Evolutionary conservation across 2,797 vertebrate genomes (phyloP), one percentile per base, ranked within the genome.

Genomic region (Allobates femoralis): DNA sequence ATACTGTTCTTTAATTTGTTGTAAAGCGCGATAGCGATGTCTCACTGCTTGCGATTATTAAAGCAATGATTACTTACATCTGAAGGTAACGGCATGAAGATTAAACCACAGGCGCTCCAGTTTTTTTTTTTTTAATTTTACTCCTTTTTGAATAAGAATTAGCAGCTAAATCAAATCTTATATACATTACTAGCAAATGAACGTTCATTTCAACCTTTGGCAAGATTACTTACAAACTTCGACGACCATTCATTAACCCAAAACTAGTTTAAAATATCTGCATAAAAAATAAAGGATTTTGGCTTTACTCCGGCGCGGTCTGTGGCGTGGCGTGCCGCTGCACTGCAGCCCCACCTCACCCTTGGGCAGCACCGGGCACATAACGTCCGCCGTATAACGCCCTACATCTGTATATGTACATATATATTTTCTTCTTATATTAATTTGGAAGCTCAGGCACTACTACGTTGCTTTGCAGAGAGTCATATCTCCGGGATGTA

Each of bases 261-360:
- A 85, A 96, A 96, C 97, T 99, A 98, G n/a, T 99, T 98, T 98
- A 99, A 99, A 99, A 99, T 99, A 99, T 97, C 98, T 95, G 97
- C 98, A 99, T 99, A 99, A 99, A 73, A 99, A 99, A 99, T 99
- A 99, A 99, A 99, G 96, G 41, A 98, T 99, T 99, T 98, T 99
- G 98, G 97, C 97, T 98, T 98, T 92, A 92, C 93, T 74, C 66
- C 56, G 73, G 53, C 34, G 34, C 64, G 64, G 30, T 60, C 74
- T 46, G 71, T 41, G 76, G n/a, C n/a, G n/a, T n/a, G n/a, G n/a
- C n/a, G n/a, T n/a, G n/a, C n/a, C n/a, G 64, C 26, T 74, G 64
- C 55, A 77, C n/a, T 79, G 26, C 55, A 53, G 37, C 60, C 85
- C 37, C 37, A 26, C 56, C 30, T 19, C n/a, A n/a, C n/a, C n/a